Base-by-base conservation (phyloP, 2,797 vertebrate species). In the Distichodus sexfasciatus region DNA sequence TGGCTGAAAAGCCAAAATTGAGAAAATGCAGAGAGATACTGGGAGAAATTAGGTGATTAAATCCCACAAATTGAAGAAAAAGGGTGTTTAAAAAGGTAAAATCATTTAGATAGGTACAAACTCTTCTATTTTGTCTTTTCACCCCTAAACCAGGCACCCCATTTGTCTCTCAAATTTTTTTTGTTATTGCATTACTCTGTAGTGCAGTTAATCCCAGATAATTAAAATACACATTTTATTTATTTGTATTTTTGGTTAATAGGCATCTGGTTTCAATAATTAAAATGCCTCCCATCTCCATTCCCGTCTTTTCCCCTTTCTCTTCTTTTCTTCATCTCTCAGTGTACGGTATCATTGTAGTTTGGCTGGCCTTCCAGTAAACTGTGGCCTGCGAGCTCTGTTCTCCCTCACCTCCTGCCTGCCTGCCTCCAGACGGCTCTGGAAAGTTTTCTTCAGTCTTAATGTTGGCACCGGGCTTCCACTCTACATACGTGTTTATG, bases 301-400 rank as follows among this genome's bases (percentile, higher is more conserved):
- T 6, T 35, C 19, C 61, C 36, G 14, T 2, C 35, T 26, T 6
- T 54, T 66, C 63, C 29, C 10, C 51, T 26, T 46, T 35, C 5
- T 47, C 23, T 57, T 31, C 29, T 54, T 63, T 55, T 54, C 46
- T 58, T 47, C 15, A 60, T 79, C 71, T 65, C 35, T 65, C 66
- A 73, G 75, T 81, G 85, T 84, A 81, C 84, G 90, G 87, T 87
- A 88, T 92, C 87, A 88, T 90, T 89, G 89, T 81, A 53, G 76
- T 84, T 94, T 95, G 93, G 92, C 94, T 96, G 94, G 84, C 92
- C 93, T 93, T 90, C 80, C 82, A 74, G 59, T 94, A 90, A 94
- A 94, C 94, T 88, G 89, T 83, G 78, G 79, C 84, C 86, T 82
- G 81, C 82, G 76, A 85, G 79, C 81, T 82, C 78, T 85, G 82